phyloP scores from a whole-genome alignment of 2,113 vertebrate genomes.

The Dipodomys ordii region DNA sequence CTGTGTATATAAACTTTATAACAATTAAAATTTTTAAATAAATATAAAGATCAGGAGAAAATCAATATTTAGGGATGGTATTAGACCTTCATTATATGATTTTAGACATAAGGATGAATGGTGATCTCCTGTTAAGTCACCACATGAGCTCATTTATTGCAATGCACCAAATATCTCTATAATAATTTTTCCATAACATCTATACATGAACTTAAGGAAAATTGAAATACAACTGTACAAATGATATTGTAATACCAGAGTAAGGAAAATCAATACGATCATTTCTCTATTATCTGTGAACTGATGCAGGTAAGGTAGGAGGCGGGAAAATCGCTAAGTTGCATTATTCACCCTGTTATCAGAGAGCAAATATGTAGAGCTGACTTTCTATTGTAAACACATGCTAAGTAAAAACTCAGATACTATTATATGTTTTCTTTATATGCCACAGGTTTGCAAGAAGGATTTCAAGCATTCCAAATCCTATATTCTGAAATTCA shows the following conservation, averaged over 20 bases:
- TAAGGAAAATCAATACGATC: neutral
- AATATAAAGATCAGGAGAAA: constrained; percentile 14
- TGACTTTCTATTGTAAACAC: neutral
- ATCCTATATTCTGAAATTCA: constrained; percentile 44
- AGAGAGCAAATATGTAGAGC: neutral
- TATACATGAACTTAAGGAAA: neutral
- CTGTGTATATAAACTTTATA: too few relatives aligned
- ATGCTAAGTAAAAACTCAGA: constrained; percentile 19
- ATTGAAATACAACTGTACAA: neutral
- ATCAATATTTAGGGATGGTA: neutral
- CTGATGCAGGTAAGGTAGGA: neutral
- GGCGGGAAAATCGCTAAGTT: neutral
- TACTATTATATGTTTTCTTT: neutral
- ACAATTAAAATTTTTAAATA: neutral
- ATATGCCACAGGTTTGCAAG: neutral
- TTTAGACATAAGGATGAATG: neutral
- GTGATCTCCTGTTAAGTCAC: neutral
- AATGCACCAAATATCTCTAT: neutral
- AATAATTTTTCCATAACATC: neutral
- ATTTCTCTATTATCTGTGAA: neutral
- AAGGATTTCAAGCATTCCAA: constrained; percentile 46
- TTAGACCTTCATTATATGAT: neutral
- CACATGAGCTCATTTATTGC: neutral
- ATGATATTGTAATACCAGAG: neutral
- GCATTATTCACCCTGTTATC: neutral